phyloP scores from a whole-genome alignment of 2,797 vertebrate species.

The Xenopus petersii region DNA sequence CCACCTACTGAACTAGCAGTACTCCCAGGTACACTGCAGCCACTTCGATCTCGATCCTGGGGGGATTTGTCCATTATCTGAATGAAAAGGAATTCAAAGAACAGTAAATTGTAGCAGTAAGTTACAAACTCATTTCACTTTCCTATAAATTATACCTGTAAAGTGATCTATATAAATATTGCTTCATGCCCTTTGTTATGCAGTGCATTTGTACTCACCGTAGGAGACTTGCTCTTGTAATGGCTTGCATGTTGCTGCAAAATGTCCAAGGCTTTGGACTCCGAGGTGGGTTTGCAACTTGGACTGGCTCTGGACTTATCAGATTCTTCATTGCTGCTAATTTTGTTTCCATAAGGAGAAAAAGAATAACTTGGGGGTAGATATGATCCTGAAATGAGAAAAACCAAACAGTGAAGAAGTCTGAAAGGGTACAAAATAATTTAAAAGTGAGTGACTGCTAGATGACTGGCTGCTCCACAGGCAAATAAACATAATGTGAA shows the following conservation, averaged over 20 bases:
- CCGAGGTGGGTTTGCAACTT: conserved; percentile 82
- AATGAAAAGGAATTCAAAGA: conserved; percentile 48
- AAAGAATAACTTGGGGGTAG: conserved; percentile 89
- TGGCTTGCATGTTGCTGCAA: conserved; percentile 94
- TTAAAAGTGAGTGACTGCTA: no score
- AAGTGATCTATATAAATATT: no score
- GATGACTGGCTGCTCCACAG: no score
- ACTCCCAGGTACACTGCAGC: conserved; percentile 65
- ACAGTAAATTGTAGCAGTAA: no score
- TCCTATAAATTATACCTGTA: no score
- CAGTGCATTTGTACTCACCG: conserved; percentile 68
- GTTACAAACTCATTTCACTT: no score
- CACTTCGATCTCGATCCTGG: conserved; percentile 80
- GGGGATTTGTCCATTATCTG: conserved; percentile 83
- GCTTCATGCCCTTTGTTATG: no score
- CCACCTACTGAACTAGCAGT: conserved; percentile 63
- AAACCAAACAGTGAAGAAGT: background rate
- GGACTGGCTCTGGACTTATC: conserved; percentile 91
- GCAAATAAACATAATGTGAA: no score
- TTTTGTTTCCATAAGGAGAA: conserved; percentile 86
- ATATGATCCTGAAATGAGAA: conserved; percentile 75
- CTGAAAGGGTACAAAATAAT: no score
- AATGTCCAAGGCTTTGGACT: conserved; percentile 94
- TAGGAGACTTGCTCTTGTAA: conserved; percentile 97
- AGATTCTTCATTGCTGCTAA: conserved; percentile 74